phyloP scores from a whole-genome alignment of 1,140 invertebrate species.

The Ylistrum balloti region DNA sequence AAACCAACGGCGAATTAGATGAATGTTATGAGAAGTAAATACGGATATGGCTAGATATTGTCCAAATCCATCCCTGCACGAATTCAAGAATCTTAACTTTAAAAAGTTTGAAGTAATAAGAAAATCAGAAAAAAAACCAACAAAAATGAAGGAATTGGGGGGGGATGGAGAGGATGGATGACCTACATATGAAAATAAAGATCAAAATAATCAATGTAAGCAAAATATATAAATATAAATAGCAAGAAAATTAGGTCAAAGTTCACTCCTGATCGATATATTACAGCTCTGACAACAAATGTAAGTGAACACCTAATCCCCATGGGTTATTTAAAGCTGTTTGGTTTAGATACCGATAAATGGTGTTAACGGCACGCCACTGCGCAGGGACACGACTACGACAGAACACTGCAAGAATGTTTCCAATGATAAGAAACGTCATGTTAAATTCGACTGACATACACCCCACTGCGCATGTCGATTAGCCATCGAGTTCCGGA shows the following conservation, averaged over 20 bases:
- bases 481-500: neutral
- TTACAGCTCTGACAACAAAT: neutral
- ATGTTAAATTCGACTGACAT: conserved; percentile 3
- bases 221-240: neutral
- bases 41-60: too few relatives aligned
- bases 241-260: neutral
- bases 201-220: neutral
- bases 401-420: neutral
- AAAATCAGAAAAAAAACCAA: too few relatives aligned
- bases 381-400: neutral
- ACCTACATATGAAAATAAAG: too few relatives aligned
- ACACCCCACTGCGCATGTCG: conserved; percentile 11
- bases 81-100: too few relatives aligned
- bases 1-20: too few relatives aligned
- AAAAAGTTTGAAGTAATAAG: too few relatives aligned
- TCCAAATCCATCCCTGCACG: too few relatives aligned
- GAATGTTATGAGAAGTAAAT: too few relatives aligned
- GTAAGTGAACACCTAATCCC: neutral
- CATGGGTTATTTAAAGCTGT: neutral
- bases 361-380: neutral
- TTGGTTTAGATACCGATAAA: neutral
- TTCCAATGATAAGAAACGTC: conserved; percentile 6
- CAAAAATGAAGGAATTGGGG: too few relatives aligned
- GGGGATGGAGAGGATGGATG: too few relatives aligned
- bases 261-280: neutral